Evolutionary conservation across 2,797 vertebrate species (phyloP), one percentile per base, ranked within the genome.

Genomic region (Gallirallus australis): DNA sequence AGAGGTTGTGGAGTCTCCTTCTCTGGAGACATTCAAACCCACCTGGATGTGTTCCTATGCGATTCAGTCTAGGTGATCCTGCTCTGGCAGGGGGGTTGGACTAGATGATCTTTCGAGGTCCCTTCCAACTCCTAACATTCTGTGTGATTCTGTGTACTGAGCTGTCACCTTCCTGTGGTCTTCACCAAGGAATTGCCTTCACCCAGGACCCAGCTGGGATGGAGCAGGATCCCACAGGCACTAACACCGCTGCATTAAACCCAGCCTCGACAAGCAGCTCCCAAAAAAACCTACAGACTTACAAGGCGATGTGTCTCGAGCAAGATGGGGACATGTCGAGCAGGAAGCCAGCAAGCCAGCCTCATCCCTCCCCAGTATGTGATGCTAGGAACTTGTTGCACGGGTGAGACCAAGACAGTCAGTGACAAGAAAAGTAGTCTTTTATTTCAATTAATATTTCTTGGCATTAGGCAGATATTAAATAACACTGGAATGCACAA

Each of bases 401-500:
- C 16, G 53, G 75, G 73, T 91, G 71, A 90, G 76, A 97, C 48
- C 47, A 84, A 86, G 85, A 94, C 63, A 90, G 73, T 35, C 52
- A 89, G 78, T 64, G 96, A 97, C 96, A 92, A 95, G 94, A 97
- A 97, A 95, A 95, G 87, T 93, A 97, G 81, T 82, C 90, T 92
- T 96, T 96, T 95, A 96, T 97, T 97, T 96, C 94, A 96, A 97
- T 66, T 71, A 90, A 53, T 89, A 93, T 94, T 94, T 98, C 96
- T 95, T 97, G 97, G 97, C 97, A 94, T 92, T 71, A 94, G 97
- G 96, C 94, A 97, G 97, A 97, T 93, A 95, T 78, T 91, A 97
- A 94, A 92, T 95, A 96, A 97, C 92, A 97, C 96, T 97, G 97
- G 95, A 96, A 93, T 95, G 96, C 82, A 96, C 91, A 83, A 96